These are phyloP conservation scores for Callithrix jacchus DNA, from an alignment of 2,113 vertebrate genomes.

Conservation along the genomic window DNA sequence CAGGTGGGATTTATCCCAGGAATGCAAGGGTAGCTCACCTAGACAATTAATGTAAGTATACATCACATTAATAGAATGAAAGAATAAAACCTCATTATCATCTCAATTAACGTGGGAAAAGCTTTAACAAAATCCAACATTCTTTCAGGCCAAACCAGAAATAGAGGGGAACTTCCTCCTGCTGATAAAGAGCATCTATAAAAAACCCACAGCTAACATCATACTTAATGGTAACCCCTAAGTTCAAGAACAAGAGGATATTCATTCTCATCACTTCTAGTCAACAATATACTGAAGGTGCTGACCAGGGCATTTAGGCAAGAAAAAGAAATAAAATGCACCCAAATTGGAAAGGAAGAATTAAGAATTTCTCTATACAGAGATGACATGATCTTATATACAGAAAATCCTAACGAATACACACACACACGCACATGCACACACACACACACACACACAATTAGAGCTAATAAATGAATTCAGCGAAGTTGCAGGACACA, in stretches of 20 bases:
- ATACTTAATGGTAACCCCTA: background rate
- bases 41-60: background rate
- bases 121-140: background rate
- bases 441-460: background rate
- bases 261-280: background rate
- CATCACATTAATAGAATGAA: background rate
- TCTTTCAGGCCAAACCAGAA: background rate
- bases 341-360: background rate
- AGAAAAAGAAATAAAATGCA: slow-evolving; percentile 25
- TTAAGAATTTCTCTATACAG: background rate
- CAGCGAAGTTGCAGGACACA: background rate
- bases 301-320: background rate
- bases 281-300: background rate
- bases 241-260: background rate
- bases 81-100: background rate
- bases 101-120: background rate
- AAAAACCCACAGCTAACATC: background rate
- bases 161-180: background rate
- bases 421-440: background rate
- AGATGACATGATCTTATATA: background rate
- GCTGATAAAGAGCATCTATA: background rate
- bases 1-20: background rate
- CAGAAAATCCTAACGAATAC: background rate
- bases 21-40: background rate
- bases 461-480: slow-evolving; percentile 8